Percentiles rank a stretch among this genome's conserved stretches.
phyloP scores from a whole-genome alignment of 2,888 invertebrate species.

The Morpho deidamia region DNA sequence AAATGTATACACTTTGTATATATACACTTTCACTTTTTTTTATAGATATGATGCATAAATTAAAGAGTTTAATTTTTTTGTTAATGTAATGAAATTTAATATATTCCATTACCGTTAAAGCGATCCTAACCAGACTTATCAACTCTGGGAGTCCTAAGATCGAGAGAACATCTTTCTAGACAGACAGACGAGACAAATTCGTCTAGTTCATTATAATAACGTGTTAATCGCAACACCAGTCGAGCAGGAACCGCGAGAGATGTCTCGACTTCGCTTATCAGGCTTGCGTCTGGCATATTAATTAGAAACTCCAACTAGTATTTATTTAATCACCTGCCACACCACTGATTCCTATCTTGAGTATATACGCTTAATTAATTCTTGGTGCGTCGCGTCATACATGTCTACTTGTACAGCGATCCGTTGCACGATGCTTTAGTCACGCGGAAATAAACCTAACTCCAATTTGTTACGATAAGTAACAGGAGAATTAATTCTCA shows the following conservation, averaged over 20 bases:
- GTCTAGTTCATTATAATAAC: slow-evolving; percentile 44
- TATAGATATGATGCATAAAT: no score
- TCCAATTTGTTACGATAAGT: slow-evolving; percentile 12
- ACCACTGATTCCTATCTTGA: slow-evolving; percentile 59
- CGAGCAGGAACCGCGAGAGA: slow-evolving; percentile 53
- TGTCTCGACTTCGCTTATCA: slow-evolving; percentile 57
- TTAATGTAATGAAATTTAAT: no score
- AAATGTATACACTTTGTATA: no score
- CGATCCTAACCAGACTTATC: slow-evolving; percentile 2
- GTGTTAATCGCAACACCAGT: slow-evolving; percentile 59
- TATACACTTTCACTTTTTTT: no score
- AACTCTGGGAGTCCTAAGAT: slow-evolving; percentile 6
- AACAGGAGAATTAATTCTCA: slow-evolving; percentile 1
- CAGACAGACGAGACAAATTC: slow-evolving; percentile 50
- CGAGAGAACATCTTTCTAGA: slow-evolving; percentile 25
- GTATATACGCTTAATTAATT: slow-evolving; percentile 64
- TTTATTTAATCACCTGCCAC: slow-evolving; percentile 74
- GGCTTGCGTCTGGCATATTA: slow-evolving; percentile 72
- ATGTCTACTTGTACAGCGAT: slow-evolving; percentile 34
- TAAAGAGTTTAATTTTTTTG: no score
- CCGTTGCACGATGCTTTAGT: slow-evolving; percentile 21
- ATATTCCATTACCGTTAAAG: background rate
- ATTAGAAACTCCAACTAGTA: slow-evolving; percentile 68
- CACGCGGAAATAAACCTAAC: slow-evolving; percentile 14
- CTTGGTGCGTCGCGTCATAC: slow-evolving; percentile 44